phyloP scores from a whole-genome alignment of 35 echinoderm and acorn worm genomes.

The Apostichopus japonicus region DNA sequence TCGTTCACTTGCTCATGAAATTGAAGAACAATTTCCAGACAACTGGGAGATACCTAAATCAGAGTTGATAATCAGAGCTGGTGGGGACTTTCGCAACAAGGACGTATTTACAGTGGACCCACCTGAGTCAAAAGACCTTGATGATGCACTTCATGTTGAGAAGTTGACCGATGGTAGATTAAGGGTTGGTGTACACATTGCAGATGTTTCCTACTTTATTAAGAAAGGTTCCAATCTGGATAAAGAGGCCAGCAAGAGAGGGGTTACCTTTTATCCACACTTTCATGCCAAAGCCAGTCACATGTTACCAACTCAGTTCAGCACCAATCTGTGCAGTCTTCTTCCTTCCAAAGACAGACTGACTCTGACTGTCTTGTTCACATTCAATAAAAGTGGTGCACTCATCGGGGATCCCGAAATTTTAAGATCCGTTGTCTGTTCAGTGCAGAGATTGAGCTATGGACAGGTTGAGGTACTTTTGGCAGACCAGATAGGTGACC shows the following conservation, averaged over 20 bases:
- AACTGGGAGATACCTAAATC: constrained; percentile 78
- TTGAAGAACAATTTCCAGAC: constrained; percentile 59
- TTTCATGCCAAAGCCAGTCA: constrained; percentile 62
- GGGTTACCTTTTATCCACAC: constrained; percentile 71
- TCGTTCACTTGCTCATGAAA: constrained; percentile 40
- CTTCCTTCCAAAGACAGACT: constrained; percentile 60
- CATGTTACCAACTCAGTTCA: constrained; percentile 83
- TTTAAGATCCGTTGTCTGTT: constrained; percentile 66
- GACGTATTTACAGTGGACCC: constrained; percentile 84
- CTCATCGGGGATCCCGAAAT: constrained; percentile 45
- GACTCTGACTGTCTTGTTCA: constrained; percentile 77
- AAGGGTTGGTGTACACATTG: constrained; percentile 88
- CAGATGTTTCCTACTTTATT: constrained; percentile 93
- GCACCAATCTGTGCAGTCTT: constrained; percentile 71
- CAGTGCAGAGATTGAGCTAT: constrained; percentile 67
- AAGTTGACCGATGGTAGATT: constrained; percentile 39
- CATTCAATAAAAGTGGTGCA: constrained; percentile 58
- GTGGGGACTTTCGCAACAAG: constrained; percentile 62
- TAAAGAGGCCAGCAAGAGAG: constrained; percentile 76
- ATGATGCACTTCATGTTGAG: constrained; percentile 88
- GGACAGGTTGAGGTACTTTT: constrained; percentile 73
- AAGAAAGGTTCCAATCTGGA: constrained; percentile 66
- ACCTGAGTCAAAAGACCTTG: constrained; percentile 74
- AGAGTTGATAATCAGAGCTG: constrained; percentile 55
- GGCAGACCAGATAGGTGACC: constrained; percentile 44